These are phyloP conservation scores for Aramus guarauna DNA, from an alignment of 2,113 vertebrate species.

Conservation along the genomic window DNA sequence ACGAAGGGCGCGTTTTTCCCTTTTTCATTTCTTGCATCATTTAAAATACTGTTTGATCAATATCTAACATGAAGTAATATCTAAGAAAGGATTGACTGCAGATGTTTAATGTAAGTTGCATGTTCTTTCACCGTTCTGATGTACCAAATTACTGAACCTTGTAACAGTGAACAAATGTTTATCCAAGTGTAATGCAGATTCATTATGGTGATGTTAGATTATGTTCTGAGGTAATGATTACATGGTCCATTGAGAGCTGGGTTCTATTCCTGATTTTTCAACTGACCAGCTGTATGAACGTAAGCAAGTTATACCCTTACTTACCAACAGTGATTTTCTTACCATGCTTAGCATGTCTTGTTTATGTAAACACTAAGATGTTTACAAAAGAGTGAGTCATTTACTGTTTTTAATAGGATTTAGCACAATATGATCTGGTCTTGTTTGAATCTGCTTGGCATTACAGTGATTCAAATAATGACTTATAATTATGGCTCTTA, in stretches of 20 bases:
- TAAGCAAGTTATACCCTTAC: not conserved
- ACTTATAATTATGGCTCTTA: not conserved
- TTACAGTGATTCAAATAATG: slow-evolving; percentile 8
- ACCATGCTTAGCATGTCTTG: not conserved
- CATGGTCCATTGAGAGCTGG: not conserved
- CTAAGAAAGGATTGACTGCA: not conserved
- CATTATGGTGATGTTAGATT: not conserved
- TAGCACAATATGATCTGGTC: slow-evolving; percentile 7
- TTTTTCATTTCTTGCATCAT: not conserved
- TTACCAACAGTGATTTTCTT: not conserved
- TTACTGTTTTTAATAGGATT: slow-evolving; percentile 19
- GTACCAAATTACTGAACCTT: not conserved
- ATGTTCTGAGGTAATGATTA: slow-evolving; percentile 14
- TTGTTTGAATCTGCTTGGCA: not conserved
- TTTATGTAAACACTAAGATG: not conserved
- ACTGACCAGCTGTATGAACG: not conserved
- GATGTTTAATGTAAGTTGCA: not conserved
- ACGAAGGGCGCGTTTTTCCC: accelerated
- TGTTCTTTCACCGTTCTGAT: not conserved
- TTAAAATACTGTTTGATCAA: not conserved
- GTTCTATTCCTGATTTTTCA: not conserved
- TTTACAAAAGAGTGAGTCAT: not conserved
- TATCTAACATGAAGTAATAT: not conserved
- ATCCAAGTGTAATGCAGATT: slow-evolving; percentile 19
- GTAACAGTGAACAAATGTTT: slow-evolving; percentile 23